Evolutionary conservation across 2,113 vertebrate genomes (phyloP).

Genomic region (Petroica traversi): DNA sequence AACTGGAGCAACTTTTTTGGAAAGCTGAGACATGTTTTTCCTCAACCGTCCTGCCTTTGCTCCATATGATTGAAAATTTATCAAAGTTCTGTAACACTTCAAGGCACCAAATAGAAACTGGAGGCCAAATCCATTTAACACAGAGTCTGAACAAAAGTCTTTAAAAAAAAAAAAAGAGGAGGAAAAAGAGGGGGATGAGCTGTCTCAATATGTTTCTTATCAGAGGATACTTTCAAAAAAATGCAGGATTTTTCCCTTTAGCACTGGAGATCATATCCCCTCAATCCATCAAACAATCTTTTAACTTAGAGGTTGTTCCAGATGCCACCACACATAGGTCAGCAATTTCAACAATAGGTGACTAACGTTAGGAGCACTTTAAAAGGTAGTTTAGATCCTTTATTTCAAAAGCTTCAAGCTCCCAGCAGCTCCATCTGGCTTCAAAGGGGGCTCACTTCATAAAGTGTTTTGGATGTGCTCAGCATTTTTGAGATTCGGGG

Average conservation of each 20-base stretch:
- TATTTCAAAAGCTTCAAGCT: background rate
- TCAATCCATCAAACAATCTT: background rate
- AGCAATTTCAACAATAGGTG: background rate
- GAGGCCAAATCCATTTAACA: background rate
- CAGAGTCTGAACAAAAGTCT: background rate
- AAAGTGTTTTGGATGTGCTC: background rate
- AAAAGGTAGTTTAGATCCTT: background rate
- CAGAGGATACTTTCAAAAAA: background rate
- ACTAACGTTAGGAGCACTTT: background rate
- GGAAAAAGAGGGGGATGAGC: rapidly evolving
- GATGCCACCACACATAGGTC: background rate
- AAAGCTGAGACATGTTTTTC: background rate
- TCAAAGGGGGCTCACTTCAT: background rate
- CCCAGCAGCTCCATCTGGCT: background rate
- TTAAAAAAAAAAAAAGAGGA: background rate
- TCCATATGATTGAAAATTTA: background rate
- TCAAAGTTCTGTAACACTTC: background rate
- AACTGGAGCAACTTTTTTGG: background rate
- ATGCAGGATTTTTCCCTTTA: background rate
- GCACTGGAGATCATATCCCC: background rate
- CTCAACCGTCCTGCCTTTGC: background rate
- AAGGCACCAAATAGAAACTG: background rate
- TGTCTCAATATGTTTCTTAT: background rate
- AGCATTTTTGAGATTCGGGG: background rate
- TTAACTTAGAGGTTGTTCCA: background rate